A percentile compares a stretch with the other conserved stretches of the same genome.
Evolutionary conservation across 2,113 vertebrate genomes (phyloP).

Genomic region (Rhinopomastus cyanomelas): DNA sequence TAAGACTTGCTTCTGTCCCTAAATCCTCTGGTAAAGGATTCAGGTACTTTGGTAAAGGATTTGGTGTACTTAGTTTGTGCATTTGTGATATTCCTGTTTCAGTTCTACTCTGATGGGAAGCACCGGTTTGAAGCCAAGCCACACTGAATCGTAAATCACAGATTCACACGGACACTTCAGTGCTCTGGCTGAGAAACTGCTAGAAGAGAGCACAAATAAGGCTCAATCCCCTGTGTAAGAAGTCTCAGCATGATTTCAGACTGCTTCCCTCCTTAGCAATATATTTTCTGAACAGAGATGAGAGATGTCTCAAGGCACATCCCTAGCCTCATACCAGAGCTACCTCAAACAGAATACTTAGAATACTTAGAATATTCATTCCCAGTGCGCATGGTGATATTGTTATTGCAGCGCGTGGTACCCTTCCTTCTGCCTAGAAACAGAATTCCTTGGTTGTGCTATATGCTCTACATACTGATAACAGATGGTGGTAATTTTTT

Average conservation of each 20-base stretch:
- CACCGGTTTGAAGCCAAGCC: not conserved
- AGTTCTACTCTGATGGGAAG: not conserved
- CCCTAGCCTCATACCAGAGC: not conserved
- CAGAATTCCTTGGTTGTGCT: slow-evolving; percentile 37
- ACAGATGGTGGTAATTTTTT: slow-evolving; percentile 49
- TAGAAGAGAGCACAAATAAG: not conserved
- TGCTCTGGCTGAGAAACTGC: not conserved
- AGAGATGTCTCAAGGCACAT: not conserved
- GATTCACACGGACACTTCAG: not conserved
- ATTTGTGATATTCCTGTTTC: not conserved
- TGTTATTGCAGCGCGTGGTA: not conserved
- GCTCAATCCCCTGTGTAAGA: not conserved
- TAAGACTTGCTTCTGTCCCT: not conserved
- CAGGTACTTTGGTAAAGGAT: too few species aligned
- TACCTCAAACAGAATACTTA: slow-evolving; percentile 36
- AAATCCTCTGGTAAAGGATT: not conserved
- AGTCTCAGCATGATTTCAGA: not conserved
- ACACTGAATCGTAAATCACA: not conserved
- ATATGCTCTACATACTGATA: slow-evolving; percentile 12
- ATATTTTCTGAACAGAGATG: not conserved
- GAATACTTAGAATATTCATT: slow-evolving; percentile 20
- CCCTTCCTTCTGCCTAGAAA: slow-evolving; percentile 38
- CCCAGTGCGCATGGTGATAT: not conserved
- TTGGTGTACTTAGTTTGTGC: not conserved
- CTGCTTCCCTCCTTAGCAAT: not conserved